phyloP scores from a whole-genome alignment of 2,113 vertebrate genomes.

The Hyaena hyaena region DNA sequence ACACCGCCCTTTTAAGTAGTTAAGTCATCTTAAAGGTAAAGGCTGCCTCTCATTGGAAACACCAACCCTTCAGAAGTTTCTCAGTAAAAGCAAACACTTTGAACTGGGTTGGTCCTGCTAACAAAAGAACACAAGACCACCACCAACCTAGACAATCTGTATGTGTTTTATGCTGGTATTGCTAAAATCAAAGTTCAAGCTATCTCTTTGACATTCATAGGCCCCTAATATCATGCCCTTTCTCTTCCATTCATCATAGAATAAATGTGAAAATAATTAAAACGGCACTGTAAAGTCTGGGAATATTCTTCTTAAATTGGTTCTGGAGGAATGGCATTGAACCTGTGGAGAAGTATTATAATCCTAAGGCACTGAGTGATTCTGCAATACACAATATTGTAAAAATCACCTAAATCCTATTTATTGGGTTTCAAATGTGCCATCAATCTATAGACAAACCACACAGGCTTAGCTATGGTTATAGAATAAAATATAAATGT shows the following conservation, averaged over 20 bases:
- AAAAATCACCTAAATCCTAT: not conserved
- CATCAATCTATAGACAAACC: not conserved
- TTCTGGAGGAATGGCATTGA: not conserved
- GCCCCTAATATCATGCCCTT: not conserved
- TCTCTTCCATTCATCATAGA: not conserved
- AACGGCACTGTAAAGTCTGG: too few species aligned
- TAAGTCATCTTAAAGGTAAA: constrained; percentile 44
- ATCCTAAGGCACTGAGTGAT: not conserved
- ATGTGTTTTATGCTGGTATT: not conserved
- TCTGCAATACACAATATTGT: not conserved
- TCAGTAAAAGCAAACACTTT: not conserved
- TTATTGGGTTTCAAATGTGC: not conserved
- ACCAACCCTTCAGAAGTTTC: not conserved
- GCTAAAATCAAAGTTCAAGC: not conserved
- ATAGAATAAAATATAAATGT: not conserved
- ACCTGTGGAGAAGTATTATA: not conserved
- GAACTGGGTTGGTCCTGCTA: not conserved
- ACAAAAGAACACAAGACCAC: not conserved
- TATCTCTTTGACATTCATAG: not conserved
- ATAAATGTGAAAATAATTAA: not conserved
- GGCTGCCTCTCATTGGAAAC: not conserved
- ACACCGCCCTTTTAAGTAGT: not conserved
- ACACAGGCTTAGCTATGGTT: not conserved
- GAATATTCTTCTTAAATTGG: not conserved
- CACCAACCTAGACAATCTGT: not conserved